A percentile compares a stretch with the other conserved stretches of the same genome.
These are phyloP conservation scores for Chrysemys picta DNA, from an alignment of 2,113 vertebrate species.

Conservation along the genomic window DNA sequence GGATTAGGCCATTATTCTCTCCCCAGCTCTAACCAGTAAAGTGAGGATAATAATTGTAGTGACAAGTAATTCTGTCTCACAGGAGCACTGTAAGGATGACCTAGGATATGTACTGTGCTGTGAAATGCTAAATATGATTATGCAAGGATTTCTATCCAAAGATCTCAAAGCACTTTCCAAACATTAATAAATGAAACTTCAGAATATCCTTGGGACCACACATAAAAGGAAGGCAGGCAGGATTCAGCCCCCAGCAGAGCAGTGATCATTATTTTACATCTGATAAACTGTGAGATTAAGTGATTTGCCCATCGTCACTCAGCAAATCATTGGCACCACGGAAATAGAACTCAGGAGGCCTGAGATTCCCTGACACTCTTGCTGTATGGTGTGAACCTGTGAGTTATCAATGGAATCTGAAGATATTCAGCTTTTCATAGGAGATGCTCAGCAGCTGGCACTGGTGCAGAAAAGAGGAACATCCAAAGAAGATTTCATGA, in stretches of 20 bases:
- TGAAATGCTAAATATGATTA: slow-evolving; percentile 78
- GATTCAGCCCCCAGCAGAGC: slow-evolving; percentile 70
- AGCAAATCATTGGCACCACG: slow-evolving; percentile 43
- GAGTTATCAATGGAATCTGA: not conserved
- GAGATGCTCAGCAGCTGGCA: not conserved
- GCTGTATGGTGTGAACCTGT: not conserved
- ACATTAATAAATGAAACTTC: slow-evolving; percentile 75
- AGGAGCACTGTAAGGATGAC: slow-evolving; percentile 70
- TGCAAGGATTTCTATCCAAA: slow-evolving; percentile 73
- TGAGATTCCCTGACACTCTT: not conserved
- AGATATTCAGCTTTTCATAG: not conserved
- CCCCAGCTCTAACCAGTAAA: slow-evolving; percentile 65
- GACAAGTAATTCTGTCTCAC: slow-evolving; percentile 76
- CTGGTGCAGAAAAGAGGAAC: not conserved
- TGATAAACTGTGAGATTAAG: slow-evolving; percentile 66
- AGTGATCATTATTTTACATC: slow-evolving; percentile 67
- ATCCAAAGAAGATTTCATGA: not conserved
- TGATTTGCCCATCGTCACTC: slow-evolving; percentile 64
- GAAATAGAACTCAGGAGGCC: not conserved
- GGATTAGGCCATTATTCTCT: slow-evolving; percentile 69
- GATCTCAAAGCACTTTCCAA: slow-evolving; percentile 76
- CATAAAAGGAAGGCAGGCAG: slow-evolving; percentile 72
- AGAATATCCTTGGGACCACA: slow-evolving; percentile 71
- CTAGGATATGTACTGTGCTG: slow-evolving; percentile 70
- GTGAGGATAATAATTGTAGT: slow-evolving; percentile 77